A percentile compares a stretch with the other conserved stretches of the same genome.
phyloP scores from a whole-genome alignment of 2,797 vertebrate genomes.

The Bufotes viridis region DNA sequence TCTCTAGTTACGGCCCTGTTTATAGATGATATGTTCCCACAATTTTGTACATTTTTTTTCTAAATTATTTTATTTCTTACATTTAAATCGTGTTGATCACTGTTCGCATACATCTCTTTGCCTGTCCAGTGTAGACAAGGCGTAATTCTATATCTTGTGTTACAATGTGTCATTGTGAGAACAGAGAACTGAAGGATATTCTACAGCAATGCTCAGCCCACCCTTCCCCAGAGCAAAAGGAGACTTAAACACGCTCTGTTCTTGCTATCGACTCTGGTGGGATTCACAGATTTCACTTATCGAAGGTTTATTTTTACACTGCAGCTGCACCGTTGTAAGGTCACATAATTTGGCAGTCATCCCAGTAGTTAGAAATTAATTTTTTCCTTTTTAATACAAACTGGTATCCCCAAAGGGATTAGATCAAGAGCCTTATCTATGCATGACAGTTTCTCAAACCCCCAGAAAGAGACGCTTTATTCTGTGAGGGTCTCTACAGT shows the following conservation, averaged over 20 bases:
- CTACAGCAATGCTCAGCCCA: constrained; percentile 25
- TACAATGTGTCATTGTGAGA: constrained; percentile 48
- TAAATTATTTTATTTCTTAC: not conserved
- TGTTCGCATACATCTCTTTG: not conserved
- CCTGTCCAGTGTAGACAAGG: constrained; percentile 3
- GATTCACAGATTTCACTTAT: constrained; percentile 71
- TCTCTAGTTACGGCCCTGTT: too few species aligned
- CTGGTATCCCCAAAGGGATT: constrained; percentile 76
- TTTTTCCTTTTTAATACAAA: constrained; percentile 85
- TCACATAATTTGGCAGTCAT: constrained; percentile 81
- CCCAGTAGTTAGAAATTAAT: constrained; percentile 85
- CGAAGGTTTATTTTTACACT: constrained; percentile 78
- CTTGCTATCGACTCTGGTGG: constrained; percentile 56
- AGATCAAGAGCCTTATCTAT: constrained; percentile 80
- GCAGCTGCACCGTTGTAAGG: constrained; percentile 81
- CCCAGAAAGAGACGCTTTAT: constrained; percentile 73
- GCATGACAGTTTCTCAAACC: constrained; percentile 81
- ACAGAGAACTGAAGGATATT: constrained; percentile 38
- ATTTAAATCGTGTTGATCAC: not conserved
- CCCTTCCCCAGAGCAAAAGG: constrained; percentile 46
- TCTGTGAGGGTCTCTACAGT: constrained; percentile 66
- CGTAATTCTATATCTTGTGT: constrained; percentile 29
- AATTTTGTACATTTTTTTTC: not conserved
- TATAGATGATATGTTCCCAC: not conserved
- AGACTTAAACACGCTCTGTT: constrained; percentile 52